Conservation (phyloP, 1,140 invertebrate species). For the Papilio polytes region DNA sequence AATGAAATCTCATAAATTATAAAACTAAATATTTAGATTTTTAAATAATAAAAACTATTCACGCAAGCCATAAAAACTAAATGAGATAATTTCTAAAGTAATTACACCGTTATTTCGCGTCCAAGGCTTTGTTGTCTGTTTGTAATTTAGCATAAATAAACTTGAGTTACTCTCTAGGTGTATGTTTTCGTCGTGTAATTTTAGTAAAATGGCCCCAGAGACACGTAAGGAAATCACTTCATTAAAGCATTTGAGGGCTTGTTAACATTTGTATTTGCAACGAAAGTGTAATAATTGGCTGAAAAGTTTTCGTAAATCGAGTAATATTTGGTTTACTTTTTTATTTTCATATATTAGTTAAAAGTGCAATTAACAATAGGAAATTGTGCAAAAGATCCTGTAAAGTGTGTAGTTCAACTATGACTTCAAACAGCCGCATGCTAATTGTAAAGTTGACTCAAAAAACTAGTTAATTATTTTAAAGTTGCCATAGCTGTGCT, state of each 20-base stretch:
- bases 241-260: constrained; percentile 5
- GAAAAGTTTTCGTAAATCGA: too few species aligned
- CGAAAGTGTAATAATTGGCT: neutral
- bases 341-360: too few species aligned
- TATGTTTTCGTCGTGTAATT: constrained; percentile 19
- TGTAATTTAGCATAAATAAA: constrained; percentile 27
- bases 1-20: too few species aligned
- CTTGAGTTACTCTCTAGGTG: constrained; percentile 26
- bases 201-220: constrained; percentile 10
- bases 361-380: too few species aligned
- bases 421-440: neutral
- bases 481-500: neutral
- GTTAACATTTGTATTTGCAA: neutral
- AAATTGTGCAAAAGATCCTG: neutral
- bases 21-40: too few species aligned
- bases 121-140: constrained; percentile 2
- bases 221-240: constrained; percentile 5
- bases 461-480: neutral
- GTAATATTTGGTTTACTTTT: neutral
- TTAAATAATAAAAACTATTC: neutral
- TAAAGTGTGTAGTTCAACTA: neutral
- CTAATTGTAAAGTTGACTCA: neutral
- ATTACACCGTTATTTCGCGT: constrained; percentile 1
- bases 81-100: neutral
- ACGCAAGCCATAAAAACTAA: neutral